Base-by-base conservation (phyloP, 2,888 invertebrate genomes). In the Melanchra persicariae region DNA sequence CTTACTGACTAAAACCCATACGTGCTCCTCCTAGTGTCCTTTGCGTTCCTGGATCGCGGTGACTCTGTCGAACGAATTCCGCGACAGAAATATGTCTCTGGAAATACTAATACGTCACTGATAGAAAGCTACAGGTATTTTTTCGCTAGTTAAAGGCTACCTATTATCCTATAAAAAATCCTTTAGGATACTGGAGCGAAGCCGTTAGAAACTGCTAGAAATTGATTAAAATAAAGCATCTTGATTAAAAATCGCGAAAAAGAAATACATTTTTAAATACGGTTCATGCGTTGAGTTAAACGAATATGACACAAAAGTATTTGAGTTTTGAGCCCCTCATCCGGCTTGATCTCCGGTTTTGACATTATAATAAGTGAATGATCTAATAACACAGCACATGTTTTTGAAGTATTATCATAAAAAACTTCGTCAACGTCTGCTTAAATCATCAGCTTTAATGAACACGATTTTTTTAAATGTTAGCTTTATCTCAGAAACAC, bases 361-460 rank as follows among this genome's bases (percentile, higher is more conserved):
- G 82, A 87, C 83, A 90, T 90, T 90, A 88, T 84, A 85, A 86
- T 87, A 87, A 84, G 87, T 87, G 90, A 90, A 88, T 91, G 91
- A 92, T 92, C 91, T 92, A 91, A 92, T 90, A 89, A 88, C 88
- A 87, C 73, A 82, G 75, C 89, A 90, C 82, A 88, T 90, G 89
- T 84, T 82, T 70, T 63, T 64, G 74, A 76, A 83, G 81, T 84
- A 84, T 85, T 85, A 79, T 64, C 81, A 72, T 88, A 83, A 89
- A 90, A 88, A 89, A 88, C 83, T 73, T 62, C 74, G 76, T 82
- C 81, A 80, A 84, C 67, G 85, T 88, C 89, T 89, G 89, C 65
- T 88, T 76, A 74, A 81, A 87, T 86, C 87, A 86, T 89, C 82
- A 86, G 70, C 63, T 74, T 60, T 68, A 64, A 79, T 70, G 77